Evolutionary conservation across 2,888 invertebrate species (phyloP).

Genomic region (Protonemura montana): DNA sequence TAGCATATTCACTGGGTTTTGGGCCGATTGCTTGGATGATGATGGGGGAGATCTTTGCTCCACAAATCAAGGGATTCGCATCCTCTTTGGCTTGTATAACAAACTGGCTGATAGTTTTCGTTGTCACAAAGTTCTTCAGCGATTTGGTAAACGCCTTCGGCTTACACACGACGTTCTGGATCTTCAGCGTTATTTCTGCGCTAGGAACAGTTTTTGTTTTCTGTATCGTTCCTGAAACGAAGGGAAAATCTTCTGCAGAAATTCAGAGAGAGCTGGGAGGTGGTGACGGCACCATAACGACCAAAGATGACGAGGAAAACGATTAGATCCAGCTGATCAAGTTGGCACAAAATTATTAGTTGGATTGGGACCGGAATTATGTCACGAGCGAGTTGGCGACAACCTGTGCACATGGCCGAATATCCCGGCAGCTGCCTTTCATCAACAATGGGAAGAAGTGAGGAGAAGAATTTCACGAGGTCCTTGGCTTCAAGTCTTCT

Average conservation of each 20-base stretch:
- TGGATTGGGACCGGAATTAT: too few relatives aligned
- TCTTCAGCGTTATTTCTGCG: constrained; percentile 73
- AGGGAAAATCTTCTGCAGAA: constrained; percentile 74
- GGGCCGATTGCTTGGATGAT: constrained; percentile 92
- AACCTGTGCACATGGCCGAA: too few relatives aligned
- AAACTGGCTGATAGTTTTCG: constrained; percentile 83
- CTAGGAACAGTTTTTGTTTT: constrained; percentile 73
- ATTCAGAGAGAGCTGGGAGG: constrained; percentile 63
- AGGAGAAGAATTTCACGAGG: too few relatives aligned
- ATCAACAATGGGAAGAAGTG: too few relatives aligned
- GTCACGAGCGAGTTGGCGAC: too few relatives aligned
- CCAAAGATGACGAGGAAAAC: not conserved
- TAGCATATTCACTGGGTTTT: constrained; percentile 83
- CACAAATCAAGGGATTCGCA: constrained; percentile 79
- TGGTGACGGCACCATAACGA: not conserved
- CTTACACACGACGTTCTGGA: constrained; percentile 73
- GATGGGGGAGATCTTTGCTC: constrained; percentile 81
- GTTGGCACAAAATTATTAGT: too few relatives aligned
- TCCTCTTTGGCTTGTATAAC: constrained; percentile 80
- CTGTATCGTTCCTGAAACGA: constrained; percentile 68
- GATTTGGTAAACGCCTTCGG: constrained; percentile 67
- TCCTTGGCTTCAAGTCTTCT: too few relatives aligned
- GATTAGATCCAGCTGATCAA: not conserved
- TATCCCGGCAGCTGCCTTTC: too few relatives aligned
- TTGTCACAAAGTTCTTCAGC: constrained; percentile 75